Percentiles rank a stretch among this genome's conserved stretches.
Conservation (phyloP, 2,113 vertebrate species). For the Arizona elegans region DNA sequence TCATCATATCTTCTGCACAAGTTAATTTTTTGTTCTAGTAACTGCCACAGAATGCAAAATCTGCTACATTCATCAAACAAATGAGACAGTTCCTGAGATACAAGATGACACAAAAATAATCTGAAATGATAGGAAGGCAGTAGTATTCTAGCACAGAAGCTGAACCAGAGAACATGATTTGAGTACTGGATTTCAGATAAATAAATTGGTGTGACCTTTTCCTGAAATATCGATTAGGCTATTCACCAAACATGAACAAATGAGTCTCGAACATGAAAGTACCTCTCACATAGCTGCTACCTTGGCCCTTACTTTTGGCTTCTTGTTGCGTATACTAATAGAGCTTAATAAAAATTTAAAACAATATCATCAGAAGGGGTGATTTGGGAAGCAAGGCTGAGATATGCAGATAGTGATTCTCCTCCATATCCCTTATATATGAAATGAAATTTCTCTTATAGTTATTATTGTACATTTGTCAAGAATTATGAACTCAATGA, state of each 20-base stretch:
- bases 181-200: slow-evolving; percentile 6
- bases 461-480: not conserved
- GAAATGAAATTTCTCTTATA: not conserved
- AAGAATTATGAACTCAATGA: not conserved
- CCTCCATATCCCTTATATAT: not conserved
- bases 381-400: not conserved
- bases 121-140: slow-evolving; percentile 21
- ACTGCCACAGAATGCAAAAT: slow-evolving; percentile 22
- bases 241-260: not conserved
- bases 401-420: not conserved
- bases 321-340: not conserved
- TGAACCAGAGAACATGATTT: slow-evolving; percentile 26
- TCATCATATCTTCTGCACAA: slow-evolving; percentile 38
- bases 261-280: not conserved
- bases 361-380: not conserved
- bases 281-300: not conserved
- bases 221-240: slow-evolving; percentile 1
- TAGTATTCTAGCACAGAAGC: slow-evolving; percentile 2
- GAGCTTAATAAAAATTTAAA: not conserved
- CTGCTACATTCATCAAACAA: slow-evolving; percentile 54
- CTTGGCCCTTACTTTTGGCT: not conserved
- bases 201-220: slow-evolving; percentile 16
- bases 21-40: slow-evolving; percentile 46
- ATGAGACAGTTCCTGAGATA: slow-evolving; percentile 39
- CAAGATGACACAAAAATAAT: slow-evolving; percentile 43